Evolutionary conservation across 2,797 vertebrate species (phyloP), one percentile per base, ranked within the genome.

Genomic region (Capromys pilorides): DNA sequence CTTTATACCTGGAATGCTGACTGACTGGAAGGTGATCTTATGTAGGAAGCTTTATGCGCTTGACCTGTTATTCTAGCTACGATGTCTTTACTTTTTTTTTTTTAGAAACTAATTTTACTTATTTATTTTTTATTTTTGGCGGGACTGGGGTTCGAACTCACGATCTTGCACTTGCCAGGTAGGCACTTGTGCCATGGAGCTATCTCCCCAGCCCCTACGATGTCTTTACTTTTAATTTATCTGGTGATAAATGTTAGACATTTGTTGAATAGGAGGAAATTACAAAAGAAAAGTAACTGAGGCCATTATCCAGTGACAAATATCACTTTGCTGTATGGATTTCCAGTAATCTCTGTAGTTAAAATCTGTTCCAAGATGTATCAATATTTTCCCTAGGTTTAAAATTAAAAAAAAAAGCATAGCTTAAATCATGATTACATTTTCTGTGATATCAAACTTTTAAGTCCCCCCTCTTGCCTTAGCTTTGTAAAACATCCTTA

Each of bases 181-280:
- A n/a, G n/a, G n/a, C n/a, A n/a, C n/a, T n/a, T n/a, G n/a, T n/a
- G n/a, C n/a, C n/a, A n/a, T n/a, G n/a, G n/a, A n/a, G n/a, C n/a
- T n/a, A n/a, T n/a, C n/a, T n/a, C n/a, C n/a, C n/a, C n/a, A n/a
- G n/a, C n/a, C n/a, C n/a, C 90, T 49, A 82, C 33, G 11, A 5
- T 51, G n/a, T 59, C 22, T 95, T 93, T 95, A 84, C 31, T 88
- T 96, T 84, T 67, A 75, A 92, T 86, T 94, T 94, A 61, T 91
- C 81, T 92, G 69, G 22, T 95, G 62, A 83, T 61, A 87, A 90
- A 41, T 57, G 54, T 71, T 90, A 78, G 82, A 28, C 7, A 51
- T 36, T 69, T 69, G 19, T 69, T n/a, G 66, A 69, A 69, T 69
- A 69, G 94, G 75, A 91, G 61, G 41, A 88, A 91, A 71, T 26